Evolutionary conservation across 2,888 invertebrate genomes (phyloP).

Genomic region (Acronicta alni): DNA sequence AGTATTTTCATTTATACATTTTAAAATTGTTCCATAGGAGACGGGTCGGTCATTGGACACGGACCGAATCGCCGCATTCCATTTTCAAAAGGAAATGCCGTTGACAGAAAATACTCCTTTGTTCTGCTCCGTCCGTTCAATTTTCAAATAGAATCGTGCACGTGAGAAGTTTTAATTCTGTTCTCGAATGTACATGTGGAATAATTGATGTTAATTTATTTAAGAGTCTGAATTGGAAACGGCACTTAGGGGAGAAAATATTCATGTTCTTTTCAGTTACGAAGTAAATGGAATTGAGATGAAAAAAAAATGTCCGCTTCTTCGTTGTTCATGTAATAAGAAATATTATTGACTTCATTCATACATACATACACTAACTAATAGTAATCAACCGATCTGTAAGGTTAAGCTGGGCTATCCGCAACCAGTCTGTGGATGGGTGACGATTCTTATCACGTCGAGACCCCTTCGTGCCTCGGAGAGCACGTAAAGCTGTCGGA

Average conservation of each 20-base stretch:
- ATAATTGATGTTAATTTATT: slow-evolving; percentile 66
- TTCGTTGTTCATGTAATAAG: no score
- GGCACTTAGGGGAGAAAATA: slow-evolving; percentile 32
- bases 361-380: no score
- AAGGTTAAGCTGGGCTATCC: no score
- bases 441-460: no score
- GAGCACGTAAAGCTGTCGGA: no score
- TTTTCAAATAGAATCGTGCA: slow-evolving; percentile 72
- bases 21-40: slow-evolving; percentile 68
- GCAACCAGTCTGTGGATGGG: no score
- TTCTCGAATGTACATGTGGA: slow-evolving; percentile 55
- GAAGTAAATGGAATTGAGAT: slow-evolving; percentile 20
- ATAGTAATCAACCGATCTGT: no score
- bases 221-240: slow-evolving; percentile 52
- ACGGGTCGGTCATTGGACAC: slow-evolving; percentile 66
- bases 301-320: slow-evolving; percentile 7
- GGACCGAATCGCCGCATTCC: slow-evolving; percentile 75
- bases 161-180: slow-evolving; percentile 67
- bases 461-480: no score
- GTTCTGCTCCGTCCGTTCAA: slow-evolving; percentile 75
- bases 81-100: slow-evolving; percentile 82
- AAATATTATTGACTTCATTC: no score
- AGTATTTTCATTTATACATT: slow-evolving; percentile 61
- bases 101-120: slow-evolving; percentile 84
- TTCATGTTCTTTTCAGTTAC: slow-evolving; percentile 26